Base-by-base conservation (phyloP, 1,140 invertebrate genomes). In the Heliconius hermathena region DNA sequence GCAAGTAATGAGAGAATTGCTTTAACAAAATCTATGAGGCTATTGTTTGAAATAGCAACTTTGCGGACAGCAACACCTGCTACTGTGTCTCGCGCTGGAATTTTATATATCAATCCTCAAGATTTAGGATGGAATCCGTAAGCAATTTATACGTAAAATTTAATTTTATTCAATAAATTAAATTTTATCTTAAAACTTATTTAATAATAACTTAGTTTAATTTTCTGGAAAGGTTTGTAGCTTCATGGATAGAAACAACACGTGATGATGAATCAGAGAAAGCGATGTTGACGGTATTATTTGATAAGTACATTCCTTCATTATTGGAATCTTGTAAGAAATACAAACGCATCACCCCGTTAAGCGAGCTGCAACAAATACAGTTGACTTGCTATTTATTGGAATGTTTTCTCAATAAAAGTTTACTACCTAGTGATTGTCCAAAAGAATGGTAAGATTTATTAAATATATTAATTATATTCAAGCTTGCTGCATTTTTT, bases 91-190 rank as follows among this genome's bases (percentile, higher is more conserved):
- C 95, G 98, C 80, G 98, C 98, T 78, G 98, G 98, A 11, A 98
- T 98, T 82, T 93, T 98, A 9, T 98, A 98, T 84, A 97, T 99
- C 46, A 99, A 99, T 95, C 97, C 98, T 1, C 97, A 97, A 83
- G 98, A 99, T 95, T 95, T 99, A n/a, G 98, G 98, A 4, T 99
- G 98, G 98, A 99, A 98, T 94, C 98, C 99, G 96, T 99, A 95
- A 96, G 97, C 96, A 1, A 11, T 22, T 22, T 22, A 29, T 66
- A 26, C n/a, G n/a, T 16, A 3, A 57, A 8, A n/a, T 26, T 66
- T 66, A 13, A 11, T 29, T 66, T 46, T 16, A 66, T 26, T 26
- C 11, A 26, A 8, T 0, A 26, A 9, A 9, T 57, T 57, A 11
- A 2, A 57, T 57, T n/a, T 1, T 20, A n/a, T 33, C 33, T 33